phyloP scores from a whole-genome alignment of 2,113 vertebrate species.

The Eolophus roseicapilla region DNA sequence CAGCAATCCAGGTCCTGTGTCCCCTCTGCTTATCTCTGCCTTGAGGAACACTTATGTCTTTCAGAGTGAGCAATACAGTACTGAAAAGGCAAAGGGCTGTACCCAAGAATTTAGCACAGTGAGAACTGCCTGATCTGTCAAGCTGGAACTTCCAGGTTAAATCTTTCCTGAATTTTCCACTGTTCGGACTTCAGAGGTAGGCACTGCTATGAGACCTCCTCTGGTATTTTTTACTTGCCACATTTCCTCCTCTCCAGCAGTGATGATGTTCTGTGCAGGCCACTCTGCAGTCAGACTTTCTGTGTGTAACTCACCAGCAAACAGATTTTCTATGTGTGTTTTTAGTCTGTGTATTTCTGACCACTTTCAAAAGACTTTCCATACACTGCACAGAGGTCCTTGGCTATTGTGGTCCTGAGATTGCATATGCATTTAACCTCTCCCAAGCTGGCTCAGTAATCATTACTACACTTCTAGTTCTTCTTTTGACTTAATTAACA shows the following conservation, averaged over 20 bases:
- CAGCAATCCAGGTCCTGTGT: background rate
- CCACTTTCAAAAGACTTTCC: background rate
- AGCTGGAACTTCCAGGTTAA: background rate
- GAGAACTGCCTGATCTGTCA: background rate
- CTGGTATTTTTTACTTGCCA: background rate
- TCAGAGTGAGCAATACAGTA: background rate
- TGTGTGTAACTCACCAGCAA: background rate
- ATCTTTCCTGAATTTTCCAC: background rate
- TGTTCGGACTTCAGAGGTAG: background rate
- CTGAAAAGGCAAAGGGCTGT: background rate
- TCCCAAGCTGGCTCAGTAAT: background rate
- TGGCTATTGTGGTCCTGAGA: background rate
- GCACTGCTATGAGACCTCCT: background rate
- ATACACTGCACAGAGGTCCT: background rate
- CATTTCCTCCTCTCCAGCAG: background rate
- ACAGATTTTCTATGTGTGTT: background rate
- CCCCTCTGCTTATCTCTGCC: background rate
- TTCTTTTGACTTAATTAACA: background rate
- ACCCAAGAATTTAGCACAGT: background rate
- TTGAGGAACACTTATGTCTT: background rate
- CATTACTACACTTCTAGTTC: background rate
- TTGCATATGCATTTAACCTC: background rate
- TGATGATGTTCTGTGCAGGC: background rate
- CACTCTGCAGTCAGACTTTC: background rate
- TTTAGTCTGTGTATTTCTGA: background rate